Percentiles rank a stretch among this genome's conserved stretches.
phyloP scores from a whole-genome alignment of 2,888 invertebrate species.

The Achlya flavicornis region DNA sequence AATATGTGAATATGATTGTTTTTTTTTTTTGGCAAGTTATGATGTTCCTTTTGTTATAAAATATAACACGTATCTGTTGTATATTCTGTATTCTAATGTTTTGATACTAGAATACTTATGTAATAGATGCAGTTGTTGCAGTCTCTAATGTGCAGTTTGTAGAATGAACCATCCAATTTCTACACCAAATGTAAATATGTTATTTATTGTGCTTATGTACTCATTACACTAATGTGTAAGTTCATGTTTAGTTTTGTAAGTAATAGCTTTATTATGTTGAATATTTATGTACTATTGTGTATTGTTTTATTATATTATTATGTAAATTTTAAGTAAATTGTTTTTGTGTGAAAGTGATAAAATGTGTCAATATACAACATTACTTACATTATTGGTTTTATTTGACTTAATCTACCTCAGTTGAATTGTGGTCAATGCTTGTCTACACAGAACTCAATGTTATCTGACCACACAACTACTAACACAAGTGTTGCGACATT shows the following conservation, averaged over 20 bases:
- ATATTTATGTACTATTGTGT: slow-evolving; percentile 72
- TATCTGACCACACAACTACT: neutral
- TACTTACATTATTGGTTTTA: slow-evolving; percentile 68
- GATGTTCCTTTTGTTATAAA: slow-evolving; percentile 3
- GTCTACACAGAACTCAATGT: neutral
- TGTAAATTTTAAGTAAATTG: slow-evolving; percentile 79
- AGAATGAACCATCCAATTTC: slow-evolving; percentile 23
- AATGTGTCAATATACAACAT: slow-evolving; percentile 81
- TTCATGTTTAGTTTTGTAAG: slow-evolving; percentile 69
- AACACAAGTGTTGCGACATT: neutral
- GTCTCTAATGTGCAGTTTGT: slow-evolving; percentile 12
- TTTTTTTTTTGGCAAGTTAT: neutral
- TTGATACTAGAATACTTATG: neutral
- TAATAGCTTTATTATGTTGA: slow-evolving; percentile 76
- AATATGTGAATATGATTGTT: neutral
- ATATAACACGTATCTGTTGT: slow-evolving; percentile 1
- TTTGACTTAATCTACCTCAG: slow-evolving; percentile 29
- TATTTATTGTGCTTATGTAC: slow-evolving; percentile 62
- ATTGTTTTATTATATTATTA: slow-evolving; percentile 64
- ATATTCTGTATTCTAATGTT: neutral
- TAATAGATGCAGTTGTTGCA: neutral
- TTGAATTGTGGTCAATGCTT: slow-evolving; percentile 14
- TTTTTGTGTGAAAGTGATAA: slow-evolving; percentile 81
- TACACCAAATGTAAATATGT: slow-evolving; percentile 51
- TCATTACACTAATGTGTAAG: slow-evolving; percentile 53